Base-by-base conservation (phyloP, 2,113 vertebrate genomes). In the Eublepharis macularius region DNA sequence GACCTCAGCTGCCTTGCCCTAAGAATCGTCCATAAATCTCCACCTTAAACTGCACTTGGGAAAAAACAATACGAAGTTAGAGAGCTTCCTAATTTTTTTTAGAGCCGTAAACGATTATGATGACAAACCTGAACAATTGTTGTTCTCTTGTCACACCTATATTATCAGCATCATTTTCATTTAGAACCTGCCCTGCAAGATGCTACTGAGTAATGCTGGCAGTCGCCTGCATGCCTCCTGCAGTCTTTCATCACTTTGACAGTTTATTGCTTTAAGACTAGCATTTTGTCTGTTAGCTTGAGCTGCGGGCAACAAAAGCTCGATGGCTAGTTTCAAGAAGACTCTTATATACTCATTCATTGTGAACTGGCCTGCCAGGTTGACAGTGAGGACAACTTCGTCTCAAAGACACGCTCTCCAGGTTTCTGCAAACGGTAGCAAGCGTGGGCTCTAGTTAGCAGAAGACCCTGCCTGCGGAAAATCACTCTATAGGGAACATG, bases 101-200 rank as follows among this genome's bases (percentile, higher is more conserved):
- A 0, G 9, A 89, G 76, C 26, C 8, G 34, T 16, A 45, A 47
- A 34, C 75, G 41, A 66, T 32, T 73, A 78, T 69, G 74, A 81
- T 16, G 90, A 89, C 66, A 84, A 84, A 90, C 26, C 63, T 81
- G 65, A 84, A 74, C 45, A 77, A 43, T 81, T 70, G 85, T 68
- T 81, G 76, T 83, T 0, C 54, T 69, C 70, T 11, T 47, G 45
- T 39, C 85, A 87, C 1, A 1, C 82, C 80, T 41, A 47, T 8
- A 47, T 1, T 81, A 87, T 85, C 66, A 70, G 80, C 78, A 75
- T 39, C 0, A 0, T 39, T 47, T 54, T 75, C 43, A 84, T 87
- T 81, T 66, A 76, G 34, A 91, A 14, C 21, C 66, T 66, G 6
- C 7, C 76, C 2, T 60, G 75, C 11, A 24, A 92, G 76, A 80